A percentile compares a stretch with the other conserved stretches of the same genome.
These are phyloP conservation scores for Volucella bombylans DNA, from an alignment of 2,888 invertebrate species.

Conservation along the genomic window DNA sequence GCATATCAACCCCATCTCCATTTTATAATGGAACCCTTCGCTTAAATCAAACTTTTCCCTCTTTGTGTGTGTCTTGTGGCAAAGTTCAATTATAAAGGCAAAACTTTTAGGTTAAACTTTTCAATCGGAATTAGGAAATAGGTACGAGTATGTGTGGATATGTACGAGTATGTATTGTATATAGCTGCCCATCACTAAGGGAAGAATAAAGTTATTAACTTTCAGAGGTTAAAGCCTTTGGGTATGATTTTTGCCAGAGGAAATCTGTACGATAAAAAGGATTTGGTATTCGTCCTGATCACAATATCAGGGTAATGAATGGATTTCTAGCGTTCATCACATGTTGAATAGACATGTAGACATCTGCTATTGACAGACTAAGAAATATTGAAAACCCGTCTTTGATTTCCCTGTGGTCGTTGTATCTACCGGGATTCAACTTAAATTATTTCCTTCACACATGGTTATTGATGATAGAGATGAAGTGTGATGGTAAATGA, in stretches of 20 bases:
- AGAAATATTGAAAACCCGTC: conserved; percentile 32
- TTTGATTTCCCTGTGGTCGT: conserved; percentile 28
- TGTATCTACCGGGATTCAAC: conserved; percentile 52
- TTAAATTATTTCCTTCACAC: conserved; percentile 54
- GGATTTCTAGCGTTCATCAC: conserved; percentile 26
- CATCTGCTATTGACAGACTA: conserved; percentile 50
- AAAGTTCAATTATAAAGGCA: conserved; percentile 27
- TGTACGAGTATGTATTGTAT: neutral
- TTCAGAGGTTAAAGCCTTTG: neutral
- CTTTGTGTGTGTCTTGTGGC: neutral
- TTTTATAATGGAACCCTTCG: neutral
- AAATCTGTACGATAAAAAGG: neutral
- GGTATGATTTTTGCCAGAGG: neutral
- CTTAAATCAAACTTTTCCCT: neutral
- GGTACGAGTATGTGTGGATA: no score
- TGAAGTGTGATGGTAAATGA: conserved; percentile 26
- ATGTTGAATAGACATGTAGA: conserved; percentile 17
- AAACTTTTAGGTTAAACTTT: conserved; percentile 42
- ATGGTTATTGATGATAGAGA: conserved; percentile 43
- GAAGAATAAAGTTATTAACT: conserved; percentile 7
- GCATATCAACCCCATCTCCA: neutral
- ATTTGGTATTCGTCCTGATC: conserved; percentile 1
- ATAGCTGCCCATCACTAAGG: neutral
- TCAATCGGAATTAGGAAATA: conserved; percentile 11
- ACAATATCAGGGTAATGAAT: conserved; percentile 37